These are phyloP conservation scores for Monochamus alternatus DNA, from an alignment of 2,888 invertebrate species.

Conservation along the genomic window DNA sequence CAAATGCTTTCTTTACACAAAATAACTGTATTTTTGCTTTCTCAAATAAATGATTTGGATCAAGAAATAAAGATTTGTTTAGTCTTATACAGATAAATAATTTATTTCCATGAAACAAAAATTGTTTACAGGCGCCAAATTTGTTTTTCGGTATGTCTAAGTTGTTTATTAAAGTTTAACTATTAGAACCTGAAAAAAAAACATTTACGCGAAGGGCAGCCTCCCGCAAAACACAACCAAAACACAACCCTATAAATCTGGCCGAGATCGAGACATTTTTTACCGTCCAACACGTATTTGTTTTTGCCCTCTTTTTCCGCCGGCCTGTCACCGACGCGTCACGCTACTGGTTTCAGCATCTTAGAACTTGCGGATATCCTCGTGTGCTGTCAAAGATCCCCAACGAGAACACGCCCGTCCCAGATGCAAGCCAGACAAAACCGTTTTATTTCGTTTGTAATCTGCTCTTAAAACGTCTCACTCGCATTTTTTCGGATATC, in stretches of 20 bases:
- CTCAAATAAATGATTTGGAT: too few species aligned
- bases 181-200: too few species aligned
- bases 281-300: not conserved
- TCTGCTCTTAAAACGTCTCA: conserved; percentile 20
- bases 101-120: too few species aligned
- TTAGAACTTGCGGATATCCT: not conserved
- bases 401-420: conserved; percentile 13
- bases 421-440: conserved; percentile 29
- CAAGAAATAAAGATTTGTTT: too few species aligned
- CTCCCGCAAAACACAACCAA: too few species aligned
- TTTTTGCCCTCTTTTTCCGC: conserved; percentile 1
- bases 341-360: conserved; percentile 14
- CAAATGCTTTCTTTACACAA: too few species aligned
- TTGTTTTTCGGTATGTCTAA: too few species aligned
- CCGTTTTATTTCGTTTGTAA: conserved; percentile 18
- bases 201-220: too few species aligned
- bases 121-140: too few species aligned
- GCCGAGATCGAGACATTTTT: conserved; percentile 4
- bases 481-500: conserved; percentile 13
- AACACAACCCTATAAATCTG: not conserved
- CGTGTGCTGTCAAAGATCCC: not conserved
- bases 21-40: too few species aligned
- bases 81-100: too few species aligned
- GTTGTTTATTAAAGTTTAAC: too few species aligned
- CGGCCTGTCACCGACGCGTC: conserved; percentile 1